Conservation (phyloP, 2,113 vertebrate species). For the Kryptolebias marmoratus region DNA sequence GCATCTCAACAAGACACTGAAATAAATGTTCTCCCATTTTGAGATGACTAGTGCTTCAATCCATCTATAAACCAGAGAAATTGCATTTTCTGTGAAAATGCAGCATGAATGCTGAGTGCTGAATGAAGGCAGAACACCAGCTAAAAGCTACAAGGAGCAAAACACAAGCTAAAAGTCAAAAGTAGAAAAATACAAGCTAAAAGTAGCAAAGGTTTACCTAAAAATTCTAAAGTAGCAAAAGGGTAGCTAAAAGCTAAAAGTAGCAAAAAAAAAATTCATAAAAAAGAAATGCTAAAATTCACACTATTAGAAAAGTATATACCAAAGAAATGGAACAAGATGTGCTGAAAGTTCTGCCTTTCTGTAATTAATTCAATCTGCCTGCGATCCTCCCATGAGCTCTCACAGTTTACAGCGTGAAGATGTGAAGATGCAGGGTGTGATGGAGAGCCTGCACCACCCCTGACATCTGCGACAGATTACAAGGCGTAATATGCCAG, state of each 20-base stretch:
- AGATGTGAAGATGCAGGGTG: slow-evolving; percentile 18
- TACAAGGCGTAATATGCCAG: slow-evolving; percentile 65
- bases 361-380: slow-evolving; percentile 14
- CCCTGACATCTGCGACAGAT: slow-evolving; percentile 73
- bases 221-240: background rate
- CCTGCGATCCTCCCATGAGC: background rate
- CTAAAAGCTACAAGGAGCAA: too few species aligned
- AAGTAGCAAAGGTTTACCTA: too few species aligned
- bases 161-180: too few species aligned
- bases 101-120: too few species aligned
- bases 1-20: background rate
- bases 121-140: too few species aligned
- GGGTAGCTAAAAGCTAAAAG: background rate
- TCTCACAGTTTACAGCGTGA: slow-evolving; percentile 4
- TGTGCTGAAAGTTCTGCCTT: background rate
- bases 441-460: slow-evolving; percentile 45
- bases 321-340: background rate
- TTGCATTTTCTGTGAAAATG: too few species aligned
- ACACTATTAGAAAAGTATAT: too few species aligned
- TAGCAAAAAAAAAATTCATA: too few species aligned
- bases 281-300: too few species aligned
- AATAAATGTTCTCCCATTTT: background rate
- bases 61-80: background rate
- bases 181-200: too few species aligned
- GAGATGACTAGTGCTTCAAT: background rate